A percentile compares a stretch with the other conserved stretches of the same genome.
Conservation (phyloP, 2,797 vertebrate genomes). For the Cygnus olor region DNA sequence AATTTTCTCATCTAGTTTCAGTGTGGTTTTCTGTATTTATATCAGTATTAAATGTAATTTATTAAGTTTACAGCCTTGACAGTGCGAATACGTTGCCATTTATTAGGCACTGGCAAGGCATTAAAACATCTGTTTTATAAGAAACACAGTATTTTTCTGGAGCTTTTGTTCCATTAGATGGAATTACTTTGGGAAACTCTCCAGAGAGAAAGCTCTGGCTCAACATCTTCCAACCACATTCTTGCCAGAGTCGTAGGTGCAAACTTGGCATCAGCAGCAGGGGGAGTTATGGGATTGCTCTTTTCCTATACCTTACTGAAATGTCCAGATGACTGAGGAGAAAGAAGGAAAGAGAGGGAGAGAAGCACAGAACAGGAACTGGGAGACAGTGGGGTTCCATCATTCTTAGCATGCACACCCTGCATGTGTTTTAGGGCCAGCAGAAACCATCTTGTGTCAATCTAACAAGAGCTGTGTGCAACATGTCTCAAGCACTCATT, state of each 20-base stretch:
- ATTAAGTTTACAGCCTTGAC: conserved; percentile 45
- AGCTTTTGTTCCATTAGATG: not conserved
- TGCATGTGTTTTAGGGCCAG: not conserved
- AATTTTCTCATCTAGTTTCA: not conserved
- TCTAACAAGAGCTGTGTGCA: not conserved
- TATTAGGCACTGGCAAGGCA: conserved; percentile 53
- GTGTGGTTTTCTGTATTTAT: conserved; percentile 45
- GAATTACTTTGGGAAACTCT: conserved; percentile 56
- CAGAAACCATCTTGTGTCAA: not conserved
- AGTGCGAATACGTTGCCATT: conserved; percentile 42
- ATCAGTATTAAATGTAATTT: conserved; percentile 51
- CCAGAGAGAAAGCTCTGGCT: conserved; percentile 27
- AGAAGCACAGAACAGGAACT: not conserved
- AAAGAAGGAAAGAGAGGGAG: not conserved
- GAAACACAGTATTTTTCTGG: conserved; percentile 16
- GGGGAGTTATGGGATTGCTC: not conserved
- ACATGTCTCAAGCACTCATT: not conserved
- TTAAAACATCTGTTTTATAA: conserved; percentile 56
- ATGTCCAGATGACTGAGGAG: not conserved
- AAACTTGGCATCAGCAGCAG: not conserved
- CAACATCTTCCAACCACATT: not conserved
- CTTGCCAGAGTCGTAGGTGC: not conserved
- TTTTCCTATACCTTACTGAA: not conserved
- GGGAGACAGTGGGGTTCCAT: not conserved
- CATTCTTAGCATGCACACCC: not conserved